These are phyloP conservation scores for Sericinus montela DNA, from an alignment of 2,888 invertebrate species.

Conservation along the genomic window DNA sequence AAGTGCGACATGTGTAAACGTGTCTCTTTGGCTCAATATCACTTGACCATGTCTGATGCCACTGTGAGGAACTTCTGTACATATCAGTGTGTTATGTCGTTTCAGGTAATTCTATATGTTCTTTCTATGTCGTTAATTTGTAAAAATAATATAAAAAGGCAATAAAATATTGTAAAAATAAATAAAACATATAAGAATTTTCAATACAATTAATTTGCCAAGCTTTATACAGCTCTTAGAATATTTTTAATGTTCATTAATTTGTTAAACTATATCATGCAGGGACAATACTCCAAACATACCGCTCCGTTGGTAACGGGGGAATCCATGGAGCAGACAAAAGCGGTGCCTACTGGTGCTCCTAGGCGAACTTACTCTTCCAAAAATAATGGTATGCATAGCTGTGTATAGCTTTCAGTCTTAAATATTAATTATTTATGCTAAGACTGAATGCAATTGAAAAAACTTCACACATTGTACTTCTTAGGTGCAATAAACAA, in stretches of 20 bases:
- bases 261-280: conserved; percentile 6
- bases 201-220: too few relatives aligned
- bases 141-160: not conserved
- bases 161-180: too few relatives aligned
- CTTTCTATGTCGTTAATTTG: not conserved
- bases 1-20: conserved; percentile 87
- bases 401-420: too few relatives aligned
- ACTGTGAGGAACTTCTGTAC: conserved; percentile 91
- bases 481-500: too few relatives aligned
- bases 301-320: conserved; percentile 52
- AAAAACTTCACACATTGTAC: too few relatives aligned
- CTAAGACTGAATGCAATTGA: too few relatives aligned
- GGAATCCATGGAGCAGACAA: conserved; percentile 51
- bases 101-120: conserved; percentile 72
- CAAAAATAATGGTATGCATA: conserved; percentile 44
- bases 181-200: too few relatives aligned
- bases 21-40: conserved; percentile 86
- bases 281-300: conserved; percentile 73
- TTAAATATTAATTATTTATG: too few relatives aligned
- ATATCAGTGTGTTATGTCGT: conserved; percentile 89
- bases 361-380: conserved; percentile 63
- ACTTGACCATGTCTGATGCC: conserved; percentile 91
- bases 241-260: too few relatives aligned
- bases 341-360: conserved; percentile 72
- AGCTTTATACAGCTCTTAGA: too few relatives aligned